Evolutionary conservation across 2,888 invertebrate species (phyloP).

Genomic region (Pecten maximus): DNA sequence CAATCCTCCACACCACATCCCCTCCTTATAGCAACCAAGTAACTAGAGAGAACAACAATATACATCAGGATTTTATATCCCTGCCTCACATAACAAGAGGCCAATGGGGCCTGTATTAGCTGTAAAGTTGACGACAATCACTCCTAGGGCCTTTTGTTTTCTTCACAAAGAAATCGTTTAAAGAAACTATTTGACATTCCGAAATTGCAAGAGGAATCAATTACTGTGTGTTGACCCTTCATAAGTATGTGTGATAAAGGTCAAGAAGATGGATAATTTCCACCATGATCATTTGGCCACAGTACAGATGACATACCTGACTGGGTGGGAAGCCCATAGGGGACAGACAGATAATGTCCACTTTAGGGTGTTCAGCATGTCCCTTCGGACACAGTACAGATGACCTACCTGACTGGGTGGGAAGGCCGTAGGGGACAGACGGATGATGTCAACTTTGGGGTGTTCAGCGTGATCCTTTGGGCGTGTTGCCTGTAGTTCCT

Average conservation of each 20-base stretch:
- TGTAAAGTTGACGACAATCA: too few relatives aligned
- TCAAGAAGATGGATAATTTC: too few relatives aligned
- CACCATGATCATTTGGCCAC: too few relatives aligned
- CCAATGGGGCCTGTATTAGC: too few relatives aligned
- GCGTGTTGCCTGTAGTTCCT: slow-evolving; percentile 58
- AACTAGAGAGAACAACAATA: slow-evolving; percentile 65
- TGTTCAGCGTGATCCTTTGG: slow-evolving; percentile 68
- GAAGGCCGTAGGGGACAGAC: slow-evolving; percentile 77
- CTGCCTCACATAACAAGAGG: too few relatives aligned
- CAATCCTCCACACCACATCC: slow-evolving; percentile 77
- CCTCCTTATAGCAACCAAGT: slow-evolving; percentile 74
- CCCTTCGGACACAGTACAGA: too few relatives aligned
- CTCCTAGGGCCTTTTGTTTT: too few relatives aligned
- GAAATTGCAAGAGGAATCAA: too few relatives aligned
- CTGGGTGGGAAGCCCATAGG: slow-evolving; percentile 74
- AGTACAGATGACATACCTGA: slow-evolving; percentile 68
- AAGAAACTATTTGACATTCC: too few relatives aligned
- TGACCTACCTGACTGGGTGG: slow-evolving; percentile 74
- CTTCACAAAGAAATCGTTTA: too few relatives aligned
- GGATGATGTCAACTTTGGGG: slow-evolving; percentile 78
- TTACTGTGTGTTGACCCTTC: too few relatives aligned
- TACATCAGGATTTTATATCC: background rate
- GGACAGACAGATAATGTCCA: slow-evolving; percentile 74
- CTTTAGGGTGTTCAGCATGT: slow-evolving; percentile 77
- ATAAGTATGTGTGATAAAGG: too few relatives aligned